phyloP scores from a whole-genome alignment of 2,888 invertebrate genomes.

The Dastarcus helophoroides region DNA sequence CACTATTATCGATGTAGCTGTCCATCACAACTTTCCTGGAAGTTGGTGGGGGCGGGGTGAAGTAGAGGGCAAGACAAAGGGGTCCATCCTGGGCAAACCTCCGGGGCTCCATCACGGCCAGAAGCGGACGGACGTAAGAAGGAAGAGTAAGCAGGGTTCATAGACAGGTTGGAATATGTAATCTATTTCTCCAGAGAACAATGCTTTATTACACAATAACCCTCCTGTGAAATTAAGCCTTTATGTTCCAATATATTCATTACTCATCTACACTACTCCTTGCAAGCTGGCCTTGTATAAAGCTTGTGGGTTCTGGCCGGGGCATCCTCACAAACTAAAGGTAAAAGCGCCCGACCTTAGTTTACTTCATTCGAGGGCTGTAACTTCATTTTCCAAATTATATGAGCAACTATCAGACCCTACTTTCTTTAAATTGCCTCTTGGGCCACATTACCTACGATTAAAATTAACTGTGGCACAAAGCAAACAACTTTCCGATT shows the following conservation, averaged over 20 bases:
- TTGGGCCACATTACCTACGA: no score
- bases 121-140: neutral
- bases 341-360: no score
- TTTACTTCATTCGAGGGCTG: neutral
- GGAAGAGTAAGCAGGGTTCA: neutral
- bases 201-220: constrained; percentile 34
- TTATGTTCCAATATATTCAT: constrained; percentile 37
- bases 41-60: no score
- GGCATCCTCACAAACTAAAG: no score
- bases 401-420: neutral
- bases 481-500: no score
- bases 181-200: constrained; percentile 37
- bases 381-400: neutral
- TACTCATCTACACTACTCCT: constrained; percentile 26
- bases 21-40: no score
- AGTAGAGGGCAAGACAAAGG: neutral
- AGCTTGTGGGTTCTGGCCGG: neutral
- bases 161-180: constrained; percentile 11
- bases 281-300: neutral
- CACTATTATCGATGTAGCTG: no score
- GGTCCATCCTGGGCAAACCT: neutral
- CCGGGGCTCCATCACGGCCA: neutral
- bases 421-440: no score
- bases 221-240: constrained; percentile 37
- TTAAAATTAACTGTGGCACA: neutral